Conservation (phyloP, 23 tunicate genomes). For the Halocynthia aurantium region DNA sequence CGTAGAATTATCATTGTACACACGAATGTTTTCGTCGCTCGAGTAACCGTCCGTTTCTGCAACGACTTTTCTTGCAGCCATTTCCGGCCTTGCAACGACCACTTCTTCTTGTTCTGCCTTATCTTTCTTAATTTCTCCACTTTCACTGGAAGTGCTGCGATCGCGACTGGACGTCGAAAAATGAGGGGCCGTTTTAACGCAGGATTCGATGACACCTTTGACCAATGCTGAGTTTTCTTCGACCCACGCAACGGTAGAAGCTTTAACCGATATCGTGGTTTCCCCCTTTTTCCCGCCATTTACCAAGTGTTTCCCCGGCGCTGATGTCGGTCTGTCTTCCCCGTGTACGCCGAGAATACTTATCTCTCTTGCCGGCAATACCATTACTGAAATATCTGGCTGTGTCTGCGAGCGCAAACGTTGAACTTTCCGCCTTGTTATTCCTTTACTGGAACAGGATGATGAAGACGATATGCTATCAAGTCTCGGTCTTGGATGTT, state of each 20-base stretch:
- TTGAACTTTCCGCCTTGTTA: not conserved
- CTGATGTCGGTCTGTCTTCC: not conserved
- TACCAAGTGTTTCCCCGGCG: too few relatives aligned
- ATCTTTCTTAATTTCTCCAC: not conserved
- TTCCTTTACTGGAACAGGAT: not conserved
- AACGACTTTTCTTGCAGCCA: not conserved
- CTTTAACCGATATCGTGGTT: too few relatives aligned
- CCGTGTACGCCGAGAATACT: not conserved
- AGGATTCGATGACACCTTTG: not conserved
- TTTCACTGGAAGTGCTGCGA: too few relatives aligned
- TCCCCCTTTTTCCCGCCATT: too few relatives aligned
- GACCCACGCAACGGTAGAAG: too few relatives aligned
- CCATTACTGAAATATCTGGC: not conserved
- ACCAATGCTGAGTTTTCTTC: not conserved
- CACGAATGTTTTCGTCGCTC: not conserved
- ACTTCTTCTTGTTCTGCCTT: not conserved
- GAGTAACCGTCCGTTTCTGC: not conserved
- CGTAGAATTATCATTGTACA: not conserved
- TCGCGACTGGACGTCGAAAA: too few relatives aligned
- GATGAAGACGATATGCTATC: not conserved
- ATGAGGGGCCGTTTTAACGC: too few relatives aligned
- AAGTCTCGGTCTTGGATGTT: not conserved
- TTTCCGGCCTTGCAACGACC: not conserved
- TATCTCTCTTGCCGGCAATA: not conserved
- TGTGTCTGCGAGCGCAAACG: not conserved